Evolutionary conservation across 53 echinoderm and acorn worm species (phyloP), one percentile per base, ranked within the genome.

Genomic region (Actinopyga echinites): DNA sequence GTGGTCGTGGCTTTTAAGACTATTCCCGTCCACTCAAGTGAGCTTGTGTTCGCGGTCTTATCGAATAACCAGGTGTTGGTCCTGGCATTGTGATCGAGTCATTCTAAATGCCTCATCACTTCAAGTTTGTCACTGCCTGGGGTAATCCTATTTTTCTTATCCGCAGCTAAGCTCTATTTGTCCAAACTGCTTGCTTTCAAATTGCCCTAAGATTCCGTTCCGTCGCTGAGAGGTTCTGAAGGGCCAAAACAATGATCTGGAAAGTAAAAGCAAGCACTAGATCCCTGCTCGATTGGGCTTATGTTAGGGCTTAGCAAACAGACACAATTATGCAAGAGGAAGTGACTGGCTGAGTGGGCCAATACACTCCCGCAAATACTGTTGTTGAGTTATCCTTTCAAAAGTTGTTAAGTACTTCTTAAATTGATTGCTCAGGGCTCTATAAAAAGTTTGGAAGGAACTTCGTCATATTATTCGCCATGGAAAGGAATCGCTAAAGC

Each of bases 331-430:
- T 68, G 22, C 34, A 22, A 32, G 68, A 68, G 68, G 68, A 68
- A 68, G 68, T 68, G 34, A 68, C 68, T 68, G 35, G 37, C 35
- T 68, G 40, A 68, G 34, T 68, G 35, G 35, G 12, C 68, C 68
- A 68, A 68, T 68, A 68, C 35, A 68, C 68, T 68, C 68, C n/a
- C 13, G 35, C 68, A 68, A 68, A 68, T 68, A 68, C 68, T 6
- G 22, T 68, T 33, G 37, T 68, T 68, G 32, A 68, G 68, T 68
- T 68, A 68, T 15, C 68, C 37, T 30, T 68, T 68, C 19, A 33
- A 68, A 68, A 68, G 68, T 68, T 68, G 68, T 68, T 37, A 68
- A 68, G 68, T 68, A 68, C 32, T 68, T 68, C 68, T 68, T 68
- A 68, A 68, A 68, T 68, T 68, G 68, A 68, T 68, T 68, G 68